phyloP scores from a whole-genome alignment of 2,797 vertebrate genomes.

The Harpagifer antarcticus region DNA sequence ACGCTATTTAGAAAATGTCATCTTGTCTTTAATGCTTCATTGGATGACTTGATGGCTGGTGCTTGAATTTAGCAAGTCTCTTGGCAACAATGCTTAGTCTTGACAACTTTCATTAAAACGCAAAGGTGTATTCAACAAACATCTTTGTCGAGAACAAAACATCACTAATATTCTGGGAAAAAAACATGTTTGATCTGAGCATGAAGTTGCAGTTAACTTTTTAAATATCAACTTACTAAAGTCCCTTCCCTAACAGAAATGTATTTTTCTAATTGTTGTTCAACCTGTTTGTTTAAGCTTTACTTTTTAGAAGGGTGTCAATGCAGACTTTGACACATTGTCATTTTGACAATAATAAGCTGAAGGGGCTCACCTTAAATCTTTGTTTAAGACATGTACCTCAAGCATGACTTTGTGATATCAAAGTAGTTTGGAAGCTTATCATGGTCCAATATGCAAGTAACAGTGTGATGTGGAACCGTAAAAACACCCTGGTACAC shows the following conservation, averaged over 20 bases:
- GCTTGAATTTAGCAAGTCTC: conserved; percentile 38
- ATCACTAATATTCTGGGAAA: neutral
- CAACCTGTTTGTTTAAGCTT: neutral
- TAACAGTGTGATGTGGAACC: neutral
- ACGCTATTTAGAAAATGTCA: conserved; percentile 52
- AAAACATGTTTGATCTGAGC: neutral
- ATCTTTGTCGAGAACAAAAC: conserved; percentile 33
- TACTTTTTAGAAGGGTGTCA: neutral
- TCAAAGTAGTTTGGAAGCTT: neutral
- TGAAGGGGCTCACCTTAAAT: no score
- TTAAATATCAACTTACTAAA: neutral
- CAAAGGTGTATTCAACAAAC: conserved; percentile 13
- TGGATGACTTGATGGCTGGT: conserved; percentile 68
- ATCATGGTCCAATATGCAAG: neutral
- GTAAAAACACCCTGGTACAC: no score
- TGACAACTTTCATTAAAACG: conserved; percentile 25
- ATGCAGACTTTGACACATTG: neutral
- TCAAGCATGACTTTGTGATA: no score
- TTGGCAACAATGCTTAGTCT: conserved; percentile 25
- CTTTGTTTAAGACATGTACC: no score
- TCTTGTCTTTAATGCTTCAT: conserved; percentile 73
- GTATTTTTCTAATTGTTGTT: neutral
- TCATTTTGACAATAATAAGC: no score
- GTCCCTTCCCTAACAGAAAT: neutral
- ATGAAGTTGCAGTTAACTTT: neutral